phyloP scores from a whole-genome alignment of 2,797 vertebrate genomes.

The Onychomys torridus region DNA sequence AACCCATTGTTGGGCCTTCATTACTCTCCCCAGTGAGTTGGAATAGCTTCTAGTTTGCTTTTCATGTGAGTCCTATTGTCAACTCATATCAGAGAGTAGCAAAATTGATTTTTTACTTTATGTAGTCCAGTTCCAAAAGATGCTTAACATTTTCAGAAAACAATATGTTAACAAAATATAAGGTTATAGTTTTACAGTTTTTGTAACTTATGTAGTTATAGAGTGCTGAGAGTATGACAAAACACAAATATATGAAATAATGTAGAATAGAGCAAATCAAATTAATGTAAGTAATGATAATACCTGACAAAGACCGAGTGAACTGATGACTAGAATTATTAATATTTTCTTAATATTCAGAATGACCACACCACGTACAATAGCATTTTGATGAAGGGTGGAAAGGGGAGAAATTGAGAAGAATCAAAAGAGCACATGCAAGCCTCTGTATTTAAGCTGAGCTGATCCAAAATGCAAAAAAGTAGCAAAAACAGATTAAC shows the following conservation, averaged over 20 bases:
- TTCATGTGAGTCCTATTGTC: slow-evolving; percentile 13
- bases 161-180: slow-evolving; percentile 37
- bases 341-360: slow-evolving; percentile 46
- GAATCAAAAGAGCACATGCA: background rate
- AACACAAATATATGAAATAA: background rate
- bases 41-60: slow-evolving; percentile 16
- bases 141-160: slow-evolving; percentile 42
- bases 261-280: slow-evolving; percentile 29
- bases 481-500: slow-evolving; percentile 44
- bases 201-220: background rate
- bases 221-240: slow-evolving; percentile 6
- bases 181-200: background rate
- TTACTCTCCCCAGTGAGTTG: background rate
- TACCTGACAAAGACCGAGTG: background rate
- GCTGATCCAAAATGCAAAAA: background rate
- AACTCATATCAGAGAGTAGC: background rate
- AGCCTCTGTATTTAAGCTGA: slow-evolving; percentile 25
- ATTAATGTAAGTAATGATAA: slow-evolving; percentile 21
- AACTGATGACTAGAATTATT: slow-evolving; percentile 25
- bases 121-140: background rate
- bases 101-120: slow-evolving; percentile 49
- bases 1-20: background rate
- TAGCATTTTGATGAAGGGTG: background rate
- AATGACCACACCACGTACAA: background rate
- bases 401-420: slow-evolving; percentile 21